Conservation (phyloP, 1,140 invertebrate species). For the Dryas iulia region DNA sequence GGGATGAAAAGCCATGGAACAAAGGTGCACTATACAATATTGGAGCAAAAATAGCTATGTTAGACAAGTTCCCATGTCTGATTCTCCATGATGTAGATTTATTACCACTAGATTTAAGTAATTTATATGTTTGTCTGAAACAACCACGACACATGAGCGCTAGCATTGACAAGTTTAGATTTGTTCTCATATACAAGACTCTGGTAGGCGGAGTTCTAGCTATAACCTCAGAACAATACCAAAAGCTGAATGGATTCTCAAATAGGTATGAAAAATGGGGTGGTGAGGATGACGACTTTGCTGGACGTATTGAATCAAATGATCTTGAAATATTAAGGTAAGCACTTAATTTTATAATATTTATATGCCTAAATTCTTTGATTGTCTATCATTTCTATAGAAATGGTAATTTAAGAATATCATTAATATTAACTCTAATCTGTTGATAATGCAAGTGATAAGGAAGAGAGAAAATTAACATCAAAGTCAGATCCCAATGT, state of each 20-base stretch:
- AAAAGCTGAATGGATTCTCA: conserved; percentile 93
- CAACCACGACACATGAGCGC: conserved; percentile 96
- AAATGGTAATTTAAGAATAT: no score
- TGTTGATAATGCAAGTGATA: no score
- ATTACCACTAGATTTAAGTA: conserved; percentile 93
- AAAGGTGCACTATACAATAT: conserved; percentile 94
- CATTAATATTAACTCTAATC: no score
- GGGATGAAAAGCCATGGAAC: conserved; percentile 90
- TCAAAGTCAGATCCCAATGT: no score
- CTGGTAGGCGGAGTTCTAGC: conserved; percentile 90
- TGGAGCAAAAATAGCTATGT: conserved; percentile 89
- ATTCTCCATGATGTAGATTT: conserved; percentile 98
- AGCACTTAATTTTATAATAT: neutral
- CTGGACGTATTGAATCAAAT: conserved; percentile 77
- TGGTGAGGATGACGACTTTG: conserved; percentile 96
- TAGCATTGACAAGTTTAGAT: conserved; percentile 91
- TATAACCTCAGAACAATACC: conserved; percentile 86
- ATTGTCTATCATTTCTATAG: no score
- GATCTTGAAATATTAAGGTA: conserved; percentile 51
- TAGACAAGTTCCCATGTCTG: conserved; percentile 90
- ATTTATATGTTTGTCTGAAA: conserved; percentile 93
- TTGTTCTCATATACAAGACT: conserved; percentile 85
- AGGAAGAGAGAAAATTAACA: no score
- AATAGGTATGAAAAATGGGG: conserved; percentile 95
- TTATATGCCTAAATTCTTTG: no score